Conservation (phyloP, 2,113 vertebrate genomes). For the Microcebus ravelobensis region DNA sequence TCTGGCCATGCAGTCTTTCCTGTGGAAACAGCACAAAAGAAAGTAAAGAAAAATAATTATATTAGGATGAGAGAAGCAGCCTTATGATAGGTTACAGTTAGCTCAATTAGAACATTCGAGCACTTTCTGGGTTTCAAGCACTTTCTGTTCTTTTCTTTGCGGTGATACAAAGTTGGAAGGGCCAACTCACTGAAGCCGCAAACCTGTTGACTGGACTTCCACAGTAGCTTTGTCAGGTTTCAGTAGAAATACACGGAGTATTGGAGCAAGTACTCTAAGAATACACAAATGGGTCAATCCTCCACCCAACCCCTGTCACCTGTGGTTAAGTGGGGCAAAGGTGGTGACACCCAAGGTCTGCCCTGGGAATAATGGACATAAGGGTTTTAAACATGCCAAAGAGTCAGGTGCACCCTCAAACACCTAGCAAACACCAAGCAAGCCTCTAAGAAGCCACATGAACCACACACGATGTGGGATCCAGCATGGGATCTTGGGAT, state of each 20-base stretch:
- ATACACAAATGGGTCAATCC: background rate
- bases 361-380: background rate
- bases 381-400: background rate
- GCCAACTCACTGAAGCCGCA: background rate
- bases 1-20: accelerated
- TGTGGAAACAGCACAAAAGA: background rate
- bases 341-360: accelerated
- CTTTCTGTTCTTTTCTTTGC: background rate
- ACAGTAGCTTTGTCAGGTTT: background rate
- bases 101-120: too few species aligned
- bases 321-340: background rate
- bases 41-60: background rate
- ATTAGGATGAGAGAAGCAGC: accelerated
- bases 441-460: too few species aligned
- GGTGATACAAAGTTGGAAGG: background rate
- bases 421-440: too few species aligned
- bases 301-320: background rate
- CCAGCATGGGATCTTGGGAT: background rate
- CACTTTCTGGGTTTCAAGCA: accelerated
- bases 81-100: background rate
- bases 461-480: accelerated
- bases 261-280: background rate
- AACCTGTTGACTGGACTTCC: too few species aligned
- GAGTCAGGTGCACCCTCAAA: background rate
- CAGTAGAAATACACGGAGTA: background rate